Conservation (phyloP, 2,797 vertebrate species). For the Synanceia verrucosa region DNA sequence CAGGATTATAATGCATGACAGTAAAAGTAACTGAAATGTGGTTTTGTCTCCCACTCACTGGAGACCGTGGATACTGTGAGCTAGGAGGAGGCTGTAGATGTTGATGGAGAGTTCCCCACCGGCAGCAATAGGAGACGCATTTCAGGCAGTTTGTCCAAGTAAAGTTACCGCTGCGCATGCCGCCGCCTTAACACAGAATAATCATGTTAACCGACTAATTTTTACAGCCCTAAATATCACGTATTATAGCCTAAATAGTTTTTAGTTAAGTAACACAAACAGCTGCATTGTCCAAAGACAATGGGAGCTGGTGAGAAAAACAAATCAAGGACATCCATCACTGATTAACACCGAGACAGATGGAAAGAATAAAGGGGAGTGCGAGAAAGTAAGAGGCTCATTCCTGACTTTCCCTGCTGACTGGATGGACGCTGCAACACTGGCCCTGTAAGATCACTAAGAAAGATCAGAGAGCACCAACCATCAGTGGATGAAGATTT, state of each 20-base stretch:
- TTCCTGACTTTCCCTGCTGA: constrained; percentile 44
- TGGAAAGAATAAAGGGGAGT: constrained; percentile 31
- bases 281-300: constrained; percentile 50
- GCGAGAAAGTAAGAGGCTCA: constrained; percentile 29
- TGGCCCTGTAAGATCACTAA: background rate
- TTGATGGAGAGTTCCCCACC: no score
- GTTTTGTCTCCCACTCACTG: no score
- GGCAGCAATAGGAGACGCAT: no score
- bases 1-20: no score
- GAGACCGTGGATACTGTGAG: no score
- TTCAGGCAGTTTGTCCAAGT: no score
- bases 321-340: constrained; percentile 53
- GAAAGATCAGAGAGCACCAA: background rate
- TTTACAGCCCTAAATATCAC: no score
- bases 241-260: background rate
- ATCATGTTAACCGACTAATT: no score
- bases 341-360: constrained; percentile 35
- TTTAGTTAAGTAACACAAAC: constrained; percentile 30
- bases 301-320: constrained; percentile 34
- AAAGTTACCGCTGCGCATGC: no score
- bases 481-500: background rate
- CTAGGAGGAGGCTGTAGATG: no score
- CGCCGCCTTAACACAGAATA: no score
- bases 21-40: no score
- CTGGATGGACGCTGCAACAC: constrained; percentile 9